Evolutionary conservation across 2,113 vertebrate genomes (phyloP), one percentile per base, ranked within the genome.

Genomic region (Aegypius monachus): DNA sequence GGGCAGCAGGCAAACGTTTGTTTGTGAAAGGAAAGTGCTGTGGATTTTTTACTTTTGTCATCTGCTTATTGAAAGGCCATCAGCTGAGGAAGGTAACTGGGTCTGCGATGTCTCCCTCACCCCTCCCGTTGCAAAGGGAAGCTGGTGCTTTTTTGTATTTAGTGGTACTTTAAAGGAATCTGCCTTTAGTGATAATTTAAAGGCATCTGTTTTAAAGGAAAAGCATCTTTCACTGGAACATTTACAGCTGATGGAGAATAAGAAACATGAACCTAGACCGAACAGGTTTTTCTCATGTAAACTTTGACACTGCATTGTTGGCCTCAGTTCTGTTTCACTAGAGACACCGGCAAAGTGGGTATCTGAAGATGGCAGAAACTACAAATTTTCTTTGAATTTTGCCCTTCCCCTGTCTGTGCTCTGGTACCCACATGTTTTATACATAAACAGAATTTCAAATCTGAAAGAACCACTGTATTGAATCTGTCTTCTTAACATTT

Each of bases 61-160:
- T 26, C 56, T 77, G 21, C 38, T 85, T 66, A 38, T 59, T 23
- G 17, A 32, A 79, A 90, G 47, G 21, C 20, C 36, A 32, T 75
- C 53, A 87, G 25, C n/a, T 85, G 74, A 82, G 48, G 20, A 63
- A 34, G 43, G n/a, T 81, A 65, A 34, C 25, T 26, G n/a, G 31
- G 20, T 62, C 25, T 87, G 47, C 0, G 0, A 26, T 0, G 2
- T 12, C 14, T 85, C 38, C 14, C 9, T 79, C 14, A 5, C 3
- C 11, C 21, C 78, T 87, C 47, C 26, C 29, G 19, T 8, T 81
- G 47, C 36, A 71, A 74, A 81, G 18, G 7, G 12, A 81, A 50
- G 12, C 9, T 14, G 15, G 9, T 79, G 29, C 6, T 65, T 38
- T 65, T 34, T 56, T 20, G 4, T 42, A 6, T 59, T 88, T 56